Conservation (phyloP, 2,113 vertebrate species). For the Ameiurus melas region DNA sequence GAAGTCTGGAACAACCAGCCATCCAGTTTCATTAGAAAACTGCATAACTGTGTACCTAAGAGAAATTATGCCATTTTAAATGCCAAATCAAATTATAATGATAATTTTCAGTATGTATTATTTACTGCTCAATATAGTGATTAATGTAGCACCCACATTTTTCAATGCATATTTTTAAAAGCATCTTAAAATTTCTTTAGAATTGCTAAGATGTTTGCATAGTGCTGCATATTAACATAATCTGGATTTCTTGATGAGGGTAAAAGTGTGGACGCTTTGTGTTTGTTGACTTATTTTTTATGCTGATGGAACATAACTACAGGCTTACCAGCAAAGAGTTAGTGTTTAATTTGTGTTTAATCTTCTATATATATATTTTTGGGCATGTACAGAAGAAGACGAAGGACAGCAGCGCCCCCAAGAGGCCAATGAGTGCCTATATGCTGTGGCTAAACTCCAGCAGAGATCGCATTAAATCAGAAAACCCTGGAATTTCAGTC, state of each 20-base stretch:
- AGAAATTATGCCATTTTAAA: background rate
- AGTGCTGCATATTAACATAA: background rate
- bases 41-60: background rate
- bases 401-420: slow-evolving; percentile 80
- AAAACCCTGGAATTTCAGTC: slow-evolving; percentile 83
- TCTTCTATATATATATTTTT: background rate
- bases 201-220: background rate
- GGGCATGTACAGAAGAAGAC: slow-evolving; percentile 73
- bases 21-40: background rate
- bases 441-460: slow-evolving; percentile 86
- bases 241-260: background rate
- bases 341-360: background rate
- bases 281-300: background rate
- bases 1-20: background rate
- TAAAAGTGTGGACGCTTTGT: background rate
- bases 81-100: background rate
- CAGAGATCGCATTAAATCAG: slow-evolving; percentile 80
- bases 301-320: background rate
- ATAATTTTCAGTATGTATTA: background rate
- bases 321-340: background rate
- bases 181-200: background rate
- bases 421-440: slow-evolving; percentile 84
- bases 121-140: background rate
- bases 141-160: background rate
- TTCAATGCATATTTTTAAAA: background rate